phyloP scores from a whole-genome alignment of 2,797 vertebrate species.

The Alfaro cultratus region DNA sequence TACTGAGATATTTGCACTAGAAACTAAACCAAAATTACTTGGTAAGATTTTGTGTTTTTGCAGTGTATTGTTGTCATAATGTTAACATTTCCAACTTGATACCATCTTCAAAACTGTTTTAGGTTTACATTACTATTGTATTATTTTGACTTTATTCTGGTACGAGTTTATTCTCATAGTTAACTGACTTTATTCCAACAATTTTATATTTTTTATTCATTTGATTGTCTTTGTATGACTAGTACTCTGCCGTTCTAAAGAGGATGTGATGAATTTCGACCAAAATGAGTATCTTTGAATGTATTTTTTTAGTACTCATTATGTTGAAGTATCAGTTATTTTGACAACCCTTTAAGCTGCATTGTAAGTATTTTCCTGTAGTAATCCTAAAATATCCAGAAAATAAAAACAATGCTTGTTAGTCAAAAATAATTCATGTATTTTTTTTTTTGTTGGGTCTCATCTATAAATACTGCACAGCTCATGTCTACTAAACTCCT shows the following conservation, averaged over 20 bases:
- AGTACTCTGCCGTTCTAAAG: not conserved
- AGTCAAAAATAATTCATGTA: not conserved
- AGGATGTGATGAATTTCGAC: not conserved
- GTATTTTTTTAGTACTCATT: not conserved
- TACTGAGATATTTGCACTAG: too few relatives aligned
- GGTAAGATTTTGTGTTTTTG: too few relatives aligned
- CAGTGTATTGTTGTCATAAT: not conserved
- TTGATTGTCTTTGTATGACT: not conserved
- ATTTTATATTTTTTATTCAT: not conserved
- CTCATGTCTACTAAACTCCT: not conserved
- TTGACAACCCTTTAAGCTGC: not conserved
- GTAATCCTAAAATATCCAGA: constrained; percentile 26
- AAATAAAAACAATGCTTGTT: not conserved
- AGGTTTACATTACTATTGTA: too few relatives aligned
- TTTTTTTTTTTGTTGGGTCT: not conserved
- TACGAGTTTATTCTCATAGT: too few relatives aligned
- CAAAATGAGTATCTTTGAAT: too few relatives aligned
- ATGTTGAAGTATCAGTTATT: not conserved
- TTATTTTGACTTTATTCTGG: too few relatives aligned
- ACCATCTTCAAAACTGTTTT: not conserved
- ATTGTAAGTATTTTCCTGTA: constrained; percentile 33
- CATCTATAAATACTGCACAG: not conserved
- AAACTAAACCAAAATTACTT: too few relatives aligned
- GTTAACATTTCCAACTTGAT: not conserved
- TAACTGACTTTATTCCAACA: too few relatives aligned